These are phyloP conservation scores for Lepisosteus oculatus DNA, from an alignment of 2,113 vertebrate genomes.

Conservation along the genomic window DNA sequence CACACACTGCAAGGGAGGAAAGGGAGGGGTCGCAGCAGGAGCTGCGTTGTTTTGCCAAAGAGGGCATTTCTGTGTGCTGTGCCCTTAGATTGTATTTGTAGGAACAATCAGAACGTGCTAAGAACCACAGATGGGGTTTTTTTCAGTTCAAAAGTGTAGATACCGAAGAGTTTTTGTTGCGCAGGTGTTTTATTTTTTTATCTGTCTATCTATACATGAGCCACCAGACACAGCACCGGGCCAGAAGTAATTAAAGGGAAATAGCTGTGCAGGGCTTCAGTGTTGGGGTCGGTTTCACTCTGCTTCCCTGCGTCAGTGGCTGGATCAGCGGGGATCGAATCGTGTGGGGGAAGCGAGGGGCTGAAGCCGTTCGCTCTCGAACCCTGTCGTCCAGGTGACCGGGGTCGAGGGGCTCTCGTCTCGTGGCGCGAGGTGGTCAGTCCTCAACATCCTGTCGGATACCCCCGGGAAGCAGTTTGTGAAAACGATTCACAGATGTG, in stretches of 20 bases:
- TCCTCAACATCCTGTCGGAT: no score
- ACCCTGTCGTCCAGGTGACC: no score
- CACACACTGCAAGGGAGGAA: neutral
- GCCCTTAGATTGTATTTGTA: constrained; percentile 12
- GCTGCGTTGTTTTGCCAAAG: constrained; percentile 14
- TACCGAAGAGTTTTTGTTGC: constrained; percentile 11
- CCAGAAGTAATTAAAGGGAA: neutral
- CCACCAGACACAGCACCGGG: constrained; percentile 6
- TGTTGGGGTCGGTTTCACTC: no score
- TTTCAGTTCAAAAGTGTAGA: constrained; percentile 9
- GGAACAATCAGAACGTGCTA: constrained; percentile 5
- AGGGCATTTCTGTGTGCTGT: neutral
- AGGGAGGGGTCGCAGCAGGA: neutral
- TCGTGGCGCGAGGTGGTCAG: no score
- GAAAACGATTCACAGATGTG: no score
- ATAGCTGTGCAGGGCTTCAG: no score
- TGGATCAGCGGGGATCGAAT: no score
- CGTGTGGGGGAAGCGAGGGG: no score
- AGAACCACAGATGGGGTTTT: constrained; percentile 9
- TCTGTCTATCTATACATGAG: neutral
- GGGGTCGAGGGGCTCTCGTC: no score
- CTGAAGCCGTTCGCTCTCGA: no score
- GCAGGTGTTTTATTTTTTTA: constrained; percentile 1
- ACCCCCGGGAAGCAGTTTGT: no score
- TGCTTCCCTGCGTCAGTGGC: no score